phyloP scores from a whole-genome alignment of 2,797 vertebrate species.

The Oryzias dopingdopingensis region DNA sequence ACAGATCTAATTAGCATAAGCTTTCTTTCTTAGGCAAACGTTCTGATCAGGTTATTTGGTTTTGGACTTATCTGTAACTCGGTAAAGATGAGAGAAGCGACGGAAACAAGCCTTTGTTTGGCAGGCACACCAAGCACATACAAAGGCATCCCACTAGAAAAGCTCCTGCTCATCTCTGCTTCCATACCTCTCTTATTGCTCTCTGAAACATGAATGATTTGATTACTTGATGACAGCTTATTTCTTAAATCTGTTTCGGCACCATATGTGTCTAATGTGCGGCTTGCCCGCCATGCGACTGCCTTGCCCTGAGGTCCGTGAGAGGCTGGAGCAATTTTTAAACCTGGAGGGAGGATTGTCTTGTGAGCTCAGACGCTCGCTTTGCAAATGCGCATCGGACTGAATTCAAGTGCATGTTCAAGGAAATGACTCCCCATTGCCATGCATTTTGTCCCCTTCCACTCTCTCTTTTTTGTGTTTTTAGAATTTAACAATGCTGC shows the following conservation, averaged over 20 bases:
- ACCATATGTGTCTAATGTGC: conserved; percentile 78
- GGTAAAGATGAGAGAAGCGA: conserved; percentile 10
- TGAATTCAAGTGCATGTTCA: conserved; percentile 68
- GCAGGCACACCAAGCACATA: conserved; percentile 54
- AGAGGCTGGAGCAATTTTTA: conserved; percentile 53
- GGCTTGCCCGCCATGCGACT: conserved; percentile 39
- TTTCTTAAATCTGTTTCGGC: conserved; percentile 80
- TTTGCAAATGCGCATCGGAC: conserved; percentile 66
- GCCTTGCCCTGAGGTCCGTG: conserved; percentile 64
- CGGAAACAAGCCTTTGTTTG: conserved; percentile 53
- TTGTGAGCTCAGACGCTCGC: conserved; percentile 64
- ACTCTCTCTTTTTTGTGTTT: conserved; percentile 14
- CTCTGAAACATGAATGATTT: conserved; percentile 77
- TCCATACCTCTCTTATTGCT: conserved; percentile 70
- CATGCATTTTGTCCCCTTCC: conserved; percentile 18
- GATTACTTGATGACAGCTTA: conserved; percentile 81
- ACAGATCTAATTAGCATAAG: conserved; percentile 17
- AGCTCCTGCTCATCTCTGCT: conserved; percentile 53
- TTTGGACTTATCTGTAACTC: conserved; percentile 10
- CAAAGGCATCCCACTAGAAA: conserved; percentile 61
- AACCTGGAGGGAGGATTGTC: conserved; percentile 74
- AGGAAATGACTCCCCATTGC: conserved; percentile 53
- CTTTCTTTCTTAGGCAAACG: not conserved
- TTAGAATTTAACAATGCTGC: conserved; percentile 64
- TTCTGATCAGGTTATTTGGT: conserved; percentile 8